Conservation (phyloP, 2,888 invertebrate species). For the Hemaris fuciformis region DNA sequence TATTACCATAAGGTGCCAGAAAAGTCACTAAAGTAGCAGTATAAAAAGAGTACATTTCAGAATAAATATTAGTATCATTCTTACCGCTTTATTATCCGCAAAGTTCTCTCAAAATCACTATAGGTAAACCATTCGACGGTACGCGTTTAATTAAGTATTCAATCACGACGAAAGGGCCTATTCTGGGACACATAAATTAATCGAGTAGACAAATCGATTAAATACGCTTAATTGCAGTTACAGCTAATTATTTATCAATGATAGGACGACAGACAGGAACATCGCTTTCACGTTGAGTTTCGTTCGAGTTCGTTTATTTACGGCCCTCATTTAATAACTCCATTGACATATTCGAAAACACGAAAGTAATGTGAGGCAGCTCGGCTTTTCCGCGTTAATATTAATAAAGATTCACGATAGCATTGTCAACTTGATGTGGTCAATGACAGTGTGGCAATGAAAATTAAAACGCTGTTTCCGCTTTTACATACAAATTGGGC, state of each 20-base stretch:
- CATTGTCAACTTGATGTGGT: neutral
- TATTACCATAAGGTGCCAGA: too few relatives aligned
- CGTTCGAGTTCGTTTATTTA: conserved; percentile 28
- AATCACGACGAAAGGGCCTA: neutral
- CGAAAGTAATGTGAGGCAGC: neutral
- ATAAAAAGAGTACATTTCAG: too few relatives aligned
- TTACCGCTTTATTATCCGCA: too few relatives aligned
- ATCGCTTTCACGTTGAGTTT: conserved; percentile 23
- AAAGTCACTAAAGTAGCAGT: too few relatives aligned
- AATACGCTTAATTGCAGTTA: conserved; percentile 11
- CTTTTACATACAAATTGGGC: too few relatives aligned
- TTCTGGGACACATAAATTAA: conserved; percentile 9
- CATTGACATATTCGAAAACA: neutral
- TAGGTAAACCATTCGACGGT: neutral
- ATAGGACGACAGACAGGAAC: conserved; percentile 23
- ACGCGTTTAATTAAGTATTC: neutral
- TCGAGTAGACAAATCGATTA: conserved; percentile 13
- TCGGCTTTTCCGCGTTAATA: neutral
- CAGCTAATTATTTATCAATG: conserved; percentile 27
- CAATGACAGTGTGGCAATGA: too few relatives aligned
- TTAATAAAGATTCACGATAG: too few relatives aligned
- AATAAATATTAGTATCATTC: too few relatives aligned
- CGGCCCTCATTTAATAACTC: neutral
- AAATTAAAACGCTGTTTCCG: too few relatives aligned
- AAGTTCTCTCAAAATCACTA: too few relatives aligned